phyloP scores from a whole-genome alignment of 1,140 invertebrate genomes.

The Tachypleus tridentatus region DNA sequence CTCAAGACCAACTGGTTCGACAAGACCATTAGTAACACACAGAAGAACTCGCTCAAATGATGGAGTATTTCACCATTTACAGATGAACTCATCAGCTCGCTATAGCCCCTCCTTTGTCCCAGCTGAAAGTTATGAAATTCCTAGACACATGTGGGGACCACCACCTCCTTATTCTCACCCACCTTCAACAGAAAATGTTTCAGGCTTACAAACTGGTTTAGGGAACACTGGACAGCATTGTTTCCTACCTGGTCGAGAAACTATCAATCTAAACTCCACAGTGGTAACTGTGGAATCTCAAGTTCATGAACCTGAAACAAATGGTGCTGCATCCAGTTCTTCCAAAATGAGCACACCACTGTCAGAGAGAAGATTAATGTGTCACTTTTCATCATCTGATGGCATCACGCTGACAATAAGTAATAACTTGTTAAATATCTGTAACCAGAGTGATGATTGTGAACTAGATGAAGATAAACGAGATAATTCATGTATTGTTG shows the following conservation, averaged over 20 bases:
- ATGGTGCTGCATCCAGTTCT: constrained; percentile 10
- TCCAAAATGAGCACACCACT: constrained; percentile 21
- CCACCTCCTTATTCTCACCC: constrained; percentile 60
- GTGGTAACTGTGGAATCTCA: too few species aligned
- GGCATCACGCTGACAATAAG: constrained; percentile 21
- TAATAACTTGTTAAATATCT: constrained; percentile 7
- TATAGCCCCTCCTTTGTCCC: constrained; percentile 9
- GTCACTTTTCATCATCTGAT: constrained; percentile 20
- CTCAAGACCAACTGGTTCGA: constrained; percentile 4
- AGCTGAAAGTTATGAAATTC: constrained; percentile 28
- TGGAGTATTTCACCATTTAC: constrained; percentile 24
- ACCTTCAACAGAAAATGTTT: constrained; percentile 27
- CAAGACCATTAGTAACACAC: constrained; percentile 2
- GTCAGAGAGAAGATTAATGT: constrained; percentile 17
- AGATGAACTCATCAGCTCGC: constrained; percentile 15
- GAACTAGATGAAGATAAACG: constrained; percentile 7
- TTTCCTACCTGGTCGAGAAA: constrained; percentile 23
- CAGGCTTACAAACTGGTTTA: constrained; percentile 23
- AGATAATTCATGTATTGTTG: constrained; percentile 21
- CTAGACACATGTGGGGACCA: constrained; percentile 49
- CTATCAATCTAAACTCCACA: background rate
- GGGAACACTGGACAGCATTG: constrained; percentile 28
- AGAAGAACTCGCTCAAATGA: constrained; percentile 24
- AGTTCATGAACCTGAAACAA: background rate
- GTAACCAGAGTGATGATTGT: constrained; percentile 4